These are phyloP conservation scores for Boloria euphrosyne DNA, from an alignment of 2,888 invertebrate genomes.

Conservation along the genomic window DNA sequence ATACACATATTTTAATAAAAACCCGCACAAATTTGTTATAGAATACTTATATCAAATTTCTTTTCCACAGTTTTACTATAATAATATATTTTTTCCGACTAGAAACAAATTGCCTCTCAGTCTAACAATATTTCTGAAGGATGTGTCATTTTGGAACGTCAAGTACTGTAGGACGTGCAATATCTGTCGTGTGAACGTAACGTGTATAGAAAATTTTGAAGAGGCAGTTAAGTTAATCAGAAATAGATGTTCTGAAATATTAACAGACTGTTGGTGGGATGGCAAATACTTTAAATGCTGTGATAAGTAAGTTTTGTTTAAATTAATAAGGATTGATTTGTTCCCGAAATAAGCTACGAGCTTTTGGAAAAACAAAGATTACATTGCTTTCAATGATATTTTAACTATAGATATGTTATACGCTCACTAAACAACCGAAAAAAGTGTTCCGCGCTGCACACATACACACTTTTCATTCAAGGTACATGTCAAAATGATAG, in stretches of 20 bases:
- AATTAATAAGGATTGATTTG: background rate
- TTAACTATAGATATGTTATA: too few species aligned
- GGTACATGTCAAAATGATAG: too few species aligned
- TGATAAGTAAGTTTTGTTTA: constrained; percentile 53
- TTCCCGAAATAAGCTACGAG: background rate
- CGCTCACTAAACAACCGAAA: too few species aligned
- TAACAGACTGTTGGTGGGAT: constrained; percentile 68
- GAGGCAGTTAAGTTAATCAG: constrained; percentile 52
- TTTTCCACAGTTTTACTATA: background rate
- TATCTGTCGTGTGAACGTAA: constrained; percentile 55
- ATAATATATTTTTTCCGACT: constrained; percentile 23
- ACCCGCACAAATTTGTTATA: too few species aligned
- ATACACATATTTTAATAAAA: too few species aligned
- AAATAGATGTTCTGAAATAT: constrained; percentile 57
- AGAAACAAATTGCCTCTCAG: constrained; percentile 54
- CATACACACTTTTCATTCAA: too few species aligned
- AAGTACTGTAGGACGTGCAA: constrained; percentile 63
- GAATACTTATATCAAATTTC: too few species aligned
- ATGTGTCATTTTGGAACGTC: constrained; percentile 60
- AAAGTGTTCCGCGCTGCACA: too few species aligned
- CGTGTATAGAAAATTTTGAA: constrained; percentile 55
- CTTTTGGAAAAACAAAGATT: too few species aligned
- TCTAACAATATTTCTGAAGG: constrained; percentile 56
- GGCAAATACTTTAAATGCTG: constrained; percentile 61
- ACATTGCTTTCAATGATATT: too few species aligned